Evolutionary conservation across 2,797 vertebrate species (phyloP), one percentile per base, ranked within the genome.

Genomic region (Sebastes vulpes): DNA sequence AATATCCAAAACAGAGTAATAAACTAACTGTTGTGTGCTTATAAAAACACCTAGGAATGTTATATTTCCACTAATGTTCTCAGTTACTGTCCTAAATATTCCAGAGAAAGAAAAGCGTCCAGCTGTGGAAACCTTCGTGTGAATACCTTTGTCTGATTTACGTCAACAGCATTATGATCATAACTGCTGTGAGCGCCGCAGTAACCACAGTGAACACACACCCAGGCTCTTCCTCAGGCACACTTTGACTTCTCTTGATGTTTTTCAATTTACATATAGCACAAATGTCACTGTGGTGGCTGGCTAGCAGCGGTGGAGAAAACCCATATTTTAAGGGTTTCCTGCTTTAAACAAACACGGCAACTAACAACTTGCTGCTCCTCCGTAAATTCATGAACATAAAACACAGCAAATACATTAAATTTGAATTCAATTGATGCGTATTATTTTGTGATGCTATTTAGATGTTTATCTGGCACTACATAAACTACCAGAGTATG

Each of bases 271-370:
- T 72, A 65, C 59, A 78, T 59, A 18, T 12, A 54, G 59, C 64
- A 61, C 72, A 86, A 72, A 59, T 48, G 65, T 81, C 35, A 64
- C 71, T 3, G 61, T 1, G 38, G 35, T 28, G 71, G 16, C 59
- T 71, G 6, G 14, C 10, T n/a, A 20, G 58, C 66, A 31, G 59
- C 1, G 10, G 16, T 18, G n/a, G 16, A 61, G 18, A 57, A 48
- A 64, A 31, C 10, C 6, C 53, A 59, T 54, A 57, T 29, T 46
- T 54, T 21, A 61, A 18, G 50, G 73, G 64, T 78, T 79, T 79
- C 72, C 61, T 72, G 68, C 53, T 72, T 82, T 60, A 23, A 61
- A 5, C 56, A 48, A 71, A 46, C 21, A 25, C 1, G 1, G 59
- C 42, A 53, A 65, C 14, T 21, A 70, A 26, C 21, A 46, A 29